Evolutionary conservation across 2,113 vertebrate genomes (phyloP), one percentile per base, ranked within the genome.

Genomic region (Solea senegalensis): DNA sequence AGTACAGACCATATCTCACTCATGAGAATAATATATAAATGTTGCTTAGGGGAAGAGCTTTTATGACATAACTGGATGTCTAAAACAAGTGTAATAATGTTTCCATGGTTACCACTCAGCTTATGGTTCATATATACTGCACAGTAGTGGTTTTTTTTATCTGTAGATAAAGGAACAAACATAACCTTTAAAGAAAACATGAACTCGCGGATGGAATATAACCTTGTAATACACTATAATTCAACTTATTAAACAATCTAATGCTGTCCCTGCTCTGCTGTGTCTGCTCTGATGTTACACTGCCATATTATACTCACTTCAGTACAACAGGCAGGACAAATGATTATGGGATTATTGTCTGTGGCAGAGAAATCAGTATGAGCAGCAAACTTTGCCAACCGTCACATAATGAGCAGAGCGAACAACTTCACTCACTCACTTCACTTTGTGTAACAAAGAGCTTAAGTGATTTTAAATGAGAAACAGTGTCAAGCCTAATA

Each of bases 221-320:
- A 56, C 43, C 52, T 51, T 61, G 40, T 45, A 21, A 40, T 26
- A 4, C 3, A 12, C 48, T 54, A 4, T 76, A 60, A 76, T 77
- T 70, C 9, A 39, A 10, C 14, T 63, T 65, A 85, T 83, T 70
- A 78, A 70, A 71, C 14, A 44, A 62, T 49, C n/a, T 80, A 52
- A 80, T 66, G 44, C 63, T 45, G 21, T 72, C 64, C 61, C 57
- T 64, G 61, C 65, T 72, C n/a, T 66, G 50, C 52, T 65, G 51
- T 72, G 62, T 53, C 65, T 74, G 61, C 3, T 57, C 39, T 77
- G 51, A 44, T 69, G 70, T 69, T 61, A 8, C 60, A 60, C 50
- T 68, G 48, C 65, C 34, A 46, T 3, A 4, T 75, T 3, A 4
- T 75, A 75, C 69, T 67, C 56, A 48, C 60, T 59, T 66, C 46